Conservation (phyloP, 2,113 vertebrate species). For the Procapra przewalskii region DNA sequence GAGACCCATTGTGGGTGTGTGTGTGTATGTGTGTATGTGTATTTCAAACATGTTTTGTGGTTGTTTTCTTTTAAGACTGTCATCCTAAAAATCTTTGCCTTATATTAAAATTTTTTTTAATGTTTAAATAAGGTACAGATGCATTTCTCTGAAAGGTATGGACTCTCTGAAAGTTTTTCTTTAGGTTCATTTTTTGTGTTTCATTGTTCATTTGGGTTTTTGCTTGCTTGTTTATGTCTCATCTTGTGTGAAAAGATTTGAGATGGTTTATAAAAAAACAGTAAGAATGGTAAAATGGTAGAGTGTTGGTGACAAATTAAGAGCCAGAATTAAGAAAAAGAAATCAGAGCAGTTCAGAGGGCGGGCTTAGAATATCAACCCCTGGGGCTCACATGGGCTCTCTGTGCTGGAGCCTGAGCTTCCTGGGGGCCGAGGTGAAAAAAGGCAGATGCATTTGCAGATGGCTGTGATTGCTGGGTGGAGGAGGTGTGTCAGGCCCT, state of each 20-base stretch:
- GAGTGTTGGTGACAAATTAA: neutral
- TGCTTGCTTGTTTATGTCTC: neutral
- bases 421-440: conserved; percentile 2
- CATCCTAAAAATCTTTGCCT: neutral
- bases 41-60: conserved; percentile 48
- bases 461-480: neutral
- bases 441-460: neutral
- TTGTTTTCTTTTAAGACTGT: neutral
- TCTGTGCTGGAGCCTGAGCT: neutral
- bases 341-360: neutral
- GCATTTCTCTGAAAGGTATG: neutral
- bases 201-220: neutral
- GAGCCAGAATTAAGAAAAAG: neutral
- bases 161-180: neutral
- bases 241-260: neutral
- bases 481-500: neutral
- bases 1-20: conserved; percentile 53
- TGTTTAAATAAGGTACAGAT: neutral
- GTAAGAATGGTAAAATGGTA: neutral
- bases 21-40: conserved; percentile 37
- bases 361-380: neutral
- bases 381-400: accelerated
- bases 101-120: neutral
- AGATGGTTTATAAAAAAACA: neutral
- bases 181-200: neutral